These are phyloP conservation scores for Actinia tenebrosa DNA, from an alignment of 64 coral and sea anemone genomes.

Conservation along the genomic window DNA sequence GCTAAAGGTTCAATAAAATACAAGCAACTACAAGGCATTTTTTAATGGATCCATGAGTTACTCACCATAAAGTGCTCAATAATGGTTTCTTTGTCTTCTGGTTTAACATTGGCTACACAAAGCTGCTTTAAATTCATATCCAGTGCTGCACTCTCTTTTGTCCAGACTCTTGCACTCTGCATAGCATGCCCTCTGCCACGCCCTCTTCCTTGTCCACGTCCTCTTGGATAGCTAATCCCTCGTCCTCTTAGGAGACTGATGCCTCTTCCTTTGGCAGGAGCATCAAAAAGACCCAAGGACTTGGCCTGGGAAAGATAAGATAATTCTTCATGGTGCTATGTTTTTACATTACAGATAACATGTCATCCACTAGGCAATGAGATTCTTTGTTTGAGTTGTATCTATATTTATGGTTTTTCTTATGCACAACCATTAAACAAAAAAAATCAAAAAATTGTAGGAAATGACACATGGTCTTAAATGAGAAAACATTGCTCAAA, in stretches of 20 bases:
- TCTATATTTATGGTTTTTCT: too few relatives aligned
- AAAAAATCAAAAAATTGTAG: too few relatives aligned
- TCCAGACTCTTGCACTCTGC: constrained; percentile 56
- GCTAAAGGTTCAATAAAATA: not conserved
- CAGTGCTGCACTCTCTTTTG: constrained; percentile 62
- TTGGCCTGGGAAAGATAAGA: constrained; percentile 58
- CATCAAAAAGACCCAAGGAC: constrained; percentile 82
- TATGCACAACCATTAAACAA: too few relatives aligned
- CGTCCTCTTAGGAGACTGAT: constrained; percentile 46
- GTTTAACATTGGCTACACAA: constrained; percentile 56
- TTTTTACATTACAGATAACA: too few relatives aligned
- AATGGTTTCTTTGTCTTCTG: constrained; percentile 57
- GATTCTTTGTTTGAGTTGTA: too few relatives aligned
- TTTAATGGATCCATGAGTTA: not conserved
- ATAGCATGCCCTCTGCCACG: constrained; percentile 48
- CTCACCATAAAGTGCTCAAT: constrained; percentile 86
- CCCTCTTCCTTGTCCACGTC: constrained; percentile 33
- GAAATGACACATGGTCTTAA: too few relatives aligned
- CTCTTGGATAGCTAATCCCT: constrained; percentile 1
- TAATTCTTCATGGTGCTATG: too few relatives aligned
- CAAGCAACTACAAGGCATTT: not conserved
- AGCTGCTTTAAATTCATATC: constrained; percentile 78
- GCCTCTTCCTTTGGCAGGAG: constrained; percentile 47
- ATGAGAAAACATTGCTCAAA: too few relatives aligned
- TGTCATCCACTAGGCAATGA: too few relatives aligned